Base-by-base conservation (phyloP, 2,888 invertebrate genomes). In the Neria commutata region DNA sequence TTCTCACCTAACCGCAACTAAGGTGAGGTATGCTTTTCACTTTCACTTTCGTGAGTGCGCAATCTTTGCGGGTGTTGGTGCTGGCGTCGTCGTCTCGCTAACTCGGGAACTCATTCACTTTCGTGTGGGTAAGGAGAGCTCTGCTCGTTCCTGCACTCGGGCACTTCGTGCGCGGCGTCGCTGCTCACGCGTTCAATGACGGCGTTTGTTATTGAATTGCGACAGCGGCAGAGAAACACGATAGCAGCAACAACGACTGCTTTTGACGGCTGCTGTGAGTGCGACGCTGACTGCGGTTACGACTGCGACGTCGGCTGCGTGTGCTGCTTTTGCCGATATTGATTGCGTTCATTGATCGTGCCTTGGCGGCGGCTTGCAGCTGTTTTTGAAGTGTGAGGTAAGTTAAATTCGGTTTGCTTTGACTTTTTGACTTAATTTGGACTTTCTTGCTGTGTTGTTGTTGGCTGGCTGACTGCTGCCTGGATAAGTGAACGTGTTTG, bases 141-240 rank as follows among this genome's bases (percentile, higher is more conserved):
- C 74, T 76, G 75, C 69, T 76, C 76, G 63, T 65, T 65, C 63
- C 60, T 60, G 72, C 74, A 76, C 75, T 71, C n/a, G n/a, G 76
- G 75, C 71, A 73, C 73, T 70, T 19, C 19, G 42, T 5, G 42
- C 37, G n/a, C 37, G 8, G 37, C 37, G n/a, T 37, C 11, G 37
- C 37, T 37, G 8, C 4, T 37, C 8, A 37, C 37, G 5, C n/a
- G 5, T 29, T 29, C 29, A 29, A 29, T 29, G 29, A 29, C 11
- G 11, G 29, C 29, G 29, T 29, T n/a, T 29, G 29, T 29, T 29
- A 11, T 29, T 29, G 29, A 29, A 11, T 5, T 29, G 29, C 6
- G 11, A 11, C 29, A 8, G 29, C 11, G 29, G 11, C 29, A 6
- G 29, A 29, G 29, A 6, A 29, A 29, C 29, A 8, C 29, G 29